Base-by-base conservation (phyloP, 2,888 invertebrate genomes). In the Dynastes hyllus region DNA sequence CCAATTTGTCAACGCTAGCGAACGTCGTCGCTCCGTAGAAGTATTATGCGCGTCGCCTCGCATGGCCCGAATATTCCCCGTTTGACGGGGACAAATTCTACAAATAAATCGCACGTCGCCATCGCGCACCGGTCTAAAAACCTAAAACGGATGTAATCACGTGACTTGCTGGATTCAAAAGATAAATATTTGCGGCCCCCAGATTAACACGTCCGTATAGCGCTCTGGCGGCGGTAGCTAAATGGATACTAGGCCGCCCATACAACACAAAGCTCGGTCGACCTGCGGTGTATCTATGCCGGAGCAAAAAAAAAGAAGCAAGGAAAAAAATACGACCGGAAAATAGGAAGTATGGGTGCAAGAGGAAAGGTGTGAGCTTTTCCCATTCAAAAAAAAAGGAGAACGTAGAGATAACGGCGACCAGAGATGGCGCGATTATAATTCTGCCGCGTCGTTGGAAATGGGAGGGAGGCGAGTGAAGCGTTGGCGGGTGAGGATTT, bases 51-150 rank as follows among this genome's bases (percentile, higher is more conserved):
- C 50, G 50, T 69, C 78, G 55, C 13, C 40, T 45, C 55, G 61
- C 73, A 63, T 40, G n/a, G 27, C 27, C 66, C 76, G 70, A 79
- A 80, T 73, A 71, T 76, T 80, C 80, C 79, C 76, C 77, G 73
- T 76, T 79, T 80, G 83, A 83, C 83, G 80, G n/a, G 78, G 81
- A 83, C 83, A 83, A 82, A 83, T 83, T 82, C 80, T 70, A 76
- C 80, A 78, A 73, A 82, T 82, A 82, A 81, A 83, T 82, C 82
- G 80, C 79, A 79, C 80, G 51, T 11, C 22, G 27, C 45, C 45
- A 51, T 40, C 70, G 65, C 40, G 22, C 27, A 50, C 76, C 76
- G 80, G 76, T 76, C 79, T 79, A 71, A 73, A 37, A 66, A 69
- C 61, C 67, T 78, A 78, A 75, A 76, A 63, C 66, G 71, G 78